Percentiles rank a stretch among this genome's conserved stretches.
These are phyloP conservation scores for Sebastes matsubarae DNA, from an alignment of 2,797 vertebrate species.

Conservation along the genomic window DNA sequence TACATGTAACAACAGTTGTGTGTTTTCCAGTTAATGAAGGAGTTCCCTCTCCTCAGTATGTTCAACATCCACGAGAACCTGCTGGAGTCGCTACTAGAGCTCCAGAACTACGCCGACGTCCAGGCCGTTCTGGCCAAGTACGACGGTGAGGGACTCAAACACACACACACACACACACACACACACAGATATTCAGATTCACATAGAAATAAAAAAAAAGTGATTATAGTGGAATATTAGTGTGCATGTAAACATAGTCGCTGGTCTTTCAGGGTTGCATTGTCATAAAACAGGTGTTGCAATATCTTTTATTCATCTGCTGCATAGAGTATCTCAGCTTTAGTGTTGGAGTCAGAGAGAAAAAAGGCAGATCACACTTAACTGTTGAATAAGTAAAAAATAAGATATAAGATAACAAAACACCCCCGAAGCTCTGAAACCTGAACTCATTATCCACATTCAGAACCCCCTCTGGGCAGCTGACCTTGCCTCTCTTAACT, in stretches of 20 bases:
- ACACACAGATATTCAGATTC: too few species aligned
- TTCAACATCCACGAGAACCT: conserved; percentile 99
- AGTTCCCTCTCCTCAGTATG: conserved; percentile 99
- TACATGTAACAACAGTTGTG: conserved; percentile 83
- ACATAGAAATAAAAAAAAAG: not conserved
- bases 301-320: not conserved
- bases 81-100: conserved; percentile 96
- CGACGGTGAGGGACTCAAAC: conserved; percentile 86
- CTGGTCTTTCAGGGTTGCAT: not conserved
- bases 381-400: not conserved
- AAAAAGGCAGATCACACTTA: not conserved
- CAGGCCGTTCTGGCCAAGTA: conserved; percentile 99
- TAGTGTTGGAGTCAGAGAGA: not conserved
- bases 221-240: too few species aligned
- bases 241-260: too few species aligned
- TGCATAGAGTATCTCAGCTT: not conserved
- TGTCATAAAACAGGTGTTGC: not conserved
- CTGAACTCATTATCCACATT: not conserved
- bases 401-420: not conserved
- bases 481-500: not conserved
- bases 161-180: too few species aligned
- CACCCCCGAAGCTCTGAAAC: conserved; percentile 27
- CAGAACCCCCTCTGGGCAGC: not conserved
- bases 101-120: conserved; percentile 97
- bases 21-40: conserved; percentile 97